Conservation (phyloP, 1,140 invertebrate species). For the Carposina sasakii region DNA sequence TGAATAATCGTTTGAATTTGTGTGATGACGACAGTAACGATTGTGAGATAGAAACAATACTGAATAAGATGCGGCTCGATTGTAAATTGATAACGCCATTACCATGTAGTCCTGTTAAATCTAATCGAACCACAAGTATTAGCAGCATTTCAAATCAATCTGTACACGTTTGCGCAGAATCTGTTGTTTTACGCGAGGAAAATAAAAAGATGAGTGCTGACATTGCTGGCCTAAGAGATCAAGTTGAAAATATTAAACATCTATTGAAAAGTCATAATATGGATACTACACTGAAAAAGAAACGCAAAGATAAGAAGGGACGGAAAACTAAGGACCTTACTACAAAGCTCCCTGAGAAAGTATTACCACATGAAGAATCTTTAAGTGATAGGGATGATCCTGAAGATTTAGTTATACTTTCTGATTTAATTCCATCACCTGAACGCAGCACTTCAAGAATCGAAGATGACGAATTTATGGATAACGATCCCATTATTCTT, state of each 20-base stretch:
- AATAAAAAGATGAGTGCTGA: constrained; percentile 28
- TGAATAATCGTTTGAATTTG: constrained; percentile 38
- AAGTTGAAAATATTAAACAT: constrained; percentile 33
- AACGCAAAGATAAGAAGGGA: too few relatives aligned
- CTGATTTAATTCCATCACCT: too few relatives aligned
- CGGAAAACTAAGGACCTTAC: constrained; percentile 13
- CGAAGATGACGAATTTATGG: too few relatives aligned
- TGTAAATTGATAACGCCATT: constrained; percentile 42
- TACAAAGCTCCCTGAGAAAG: too few relatives aligned
- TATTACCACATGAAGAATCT: too few relatives aligned
- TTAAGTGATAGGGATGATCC: too few relatives aligned
- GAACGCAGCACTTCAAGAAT: too few relatives aligned
- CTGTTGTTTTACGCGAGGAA: constrained; percentile 29
- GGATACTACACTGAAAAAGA: constrained; percentile 12
- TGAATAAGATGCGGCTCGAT: constrained; percentile 43
- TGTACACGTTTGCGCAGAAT: constrained; percentile 22
- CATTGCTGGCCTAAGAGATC: constrained; percentile 27
- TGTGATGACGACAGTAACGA: constrained; percentile 31
- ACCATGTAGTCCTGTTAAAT: constrained; percentile 38
- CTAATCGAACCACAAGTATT: constrained; percentile 10
- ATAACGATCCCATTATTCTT: too few relatives aligned
- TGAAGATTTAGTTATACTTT: too few relatives aligned
- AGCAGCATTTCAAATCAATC: constrained; percentile 5
- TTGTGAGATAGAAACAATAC: constrained; percentile 50
- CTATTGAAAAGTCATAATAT: constrained; percentile 22